Evolutionary conservation across 1,140 invertebrate genomes (phyloP).

Genomic region (Euschistus heros): DNA sequence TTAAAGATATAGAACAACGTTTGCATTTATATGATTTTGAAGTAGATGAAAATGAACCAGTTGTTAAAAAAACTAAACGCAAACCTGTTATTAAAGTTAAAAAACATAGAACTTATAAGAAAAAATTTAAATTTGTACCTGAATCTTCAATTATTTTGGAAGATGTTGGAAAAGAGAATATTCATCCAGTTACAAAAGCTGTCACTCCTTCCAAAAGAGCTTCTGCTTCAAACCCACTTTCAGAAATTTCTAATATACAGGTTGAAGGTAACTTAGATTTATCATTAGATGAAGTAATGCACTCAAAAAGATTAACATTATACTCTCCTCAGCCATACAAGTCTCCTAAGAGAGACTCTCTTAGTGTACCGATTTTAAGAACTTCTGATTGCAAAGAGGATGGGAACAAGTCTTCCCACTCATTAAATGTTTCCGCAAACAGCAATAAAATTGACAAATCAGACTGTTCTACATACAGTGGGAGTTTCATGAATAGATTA

Average conservation of each 20-base stretch:
- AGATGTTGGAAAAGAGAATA: neutral
- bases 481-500: neutral
- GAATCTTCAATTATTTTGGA: neutral
- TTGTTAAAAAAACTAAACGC: slow-evolving; percentile 9
- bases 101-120: neutral
- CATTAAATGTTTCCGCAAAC: neutral
- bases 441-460: neutral
- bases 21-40: slow-evolving; percentile 20
- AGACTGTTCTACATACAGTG: neutral
- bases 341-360: slow-evolving; percentile 1
- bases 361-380: neutral
- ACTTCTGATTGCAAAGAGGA: neutral
- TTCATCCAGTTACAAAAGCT: neutral
- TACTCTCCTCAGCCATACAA: neutral
- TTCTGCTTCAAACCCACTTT: too few relatives aligned
- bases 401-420: neutral
- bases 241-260: neutral
- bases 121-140: neutral
- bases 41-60: slow-evolving; percentile 21
- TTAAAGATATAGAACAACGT: slow-evolving; percentile 3
- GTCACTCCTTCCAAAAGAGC: neutral
- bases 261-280: neutral
- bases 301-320: neutral
- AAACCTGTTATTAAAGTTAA: slow-evolving; percentile 17
- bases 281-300: neutral